These are phyloP conservation scores for Lepus timidus DNA, from an alignment of 2,113 vertebrate genomes.

Conservation along the genomic window DNA sequence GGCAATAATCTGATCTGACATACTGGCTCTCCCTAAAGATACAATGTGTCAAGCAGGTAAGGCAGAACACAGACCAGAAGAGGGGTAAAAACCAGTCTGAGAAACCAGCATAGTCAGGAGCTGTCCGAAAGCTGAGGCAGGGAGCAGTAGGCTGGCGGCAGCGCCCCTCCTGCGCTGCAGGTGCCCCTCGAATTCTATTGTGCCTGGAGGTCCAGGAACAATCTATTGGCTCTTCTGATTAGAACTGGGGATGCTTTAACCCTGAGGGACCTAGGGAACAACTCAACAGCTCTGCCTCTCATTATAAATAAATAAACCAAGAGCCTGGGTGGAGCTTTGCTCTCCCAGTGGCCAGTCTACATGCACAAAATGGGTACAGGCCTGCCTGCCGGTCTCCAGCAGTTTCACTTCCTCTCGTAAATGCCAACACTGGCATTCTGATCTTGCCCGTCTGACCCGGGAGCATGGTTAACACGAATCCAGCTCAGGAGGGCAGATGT, in stretches of 20 bases:
- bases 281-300: neutral
- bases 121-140: neutral
- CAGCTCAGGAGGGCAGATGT: neutral
- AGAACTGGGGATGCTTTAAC: neutral
- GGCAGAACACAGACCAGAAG: neutral
- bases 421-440: conserved; percentile 23
- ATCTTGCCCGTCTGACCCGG: neutral
- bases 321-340: neutral
- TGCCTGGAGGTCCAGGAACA: neutral
- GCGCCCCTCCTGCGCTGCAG: neutral
- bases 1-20: neutral
- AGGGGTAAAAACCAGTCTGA: neutral
- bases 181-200: neutral
- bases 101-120: neutral
- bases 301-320: neutral
- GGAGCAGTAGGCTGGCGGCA: neutral
- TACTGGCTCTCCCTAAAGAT: neutral
- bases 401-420: neutral
- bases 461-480: neutral
- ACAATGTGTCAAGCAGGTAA: neutral
- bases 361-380: neutral
- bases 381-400: neutral
- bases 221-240: neutral
- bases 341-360: neutral
- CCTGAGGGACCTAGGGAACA: neutral